Evolutionary conservation across 2,113 vertebrate genomes (phyloP).

Genomic region (Pungitius pungitius): DNA sequence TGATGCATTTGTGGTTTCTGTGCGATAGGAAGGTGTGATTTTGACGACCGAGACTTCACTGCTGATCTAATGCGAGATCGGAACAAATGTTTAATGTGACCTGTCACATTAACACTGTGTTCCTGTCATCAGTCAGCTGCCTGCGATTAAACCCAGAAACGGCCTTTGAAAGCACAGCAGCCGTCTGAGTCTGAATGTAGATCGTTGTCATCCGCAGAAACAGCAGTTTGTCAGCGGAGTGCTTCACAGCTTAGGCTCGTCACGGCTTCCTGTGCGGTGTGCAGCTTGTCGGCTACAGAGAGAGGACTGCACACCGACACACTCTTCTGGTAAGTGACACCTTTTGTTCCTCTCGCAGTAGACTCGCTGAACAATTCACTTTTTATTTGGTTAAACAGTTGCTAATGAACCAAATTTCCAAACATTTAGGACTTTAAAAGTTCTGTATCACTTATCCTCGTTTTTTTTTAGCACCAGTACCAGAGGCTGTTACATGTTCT

Average conservation of each 20-base stretch:
- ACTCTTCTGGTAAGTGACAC: slow-evolving; percentile 71
- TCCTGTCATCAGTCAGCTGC: neutral
- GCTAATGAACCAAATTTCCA: neutral
- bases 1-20: slow-evolving; percentile 43
- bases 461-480: neutral
- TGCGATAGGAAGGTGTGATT: slow-evolving; percentile 2
- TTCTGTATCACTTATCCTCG: neutral
- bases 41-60: slow-evolving; percentile 4
- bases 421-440: neutral
- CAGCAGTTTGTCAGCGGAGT: slow-evolving; percentile 44
- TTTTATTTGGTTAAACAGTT: neutral
- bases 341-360: slow-evolving; percentile 21
- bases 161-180: slow-evolving; percentile 1
- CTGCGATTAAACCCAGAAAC: neutral
- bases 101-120: neutral
- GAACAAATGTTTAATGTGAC: neutral
- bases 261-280: slow-evolving; percentile 80
- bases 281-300: slow-evolving; percentile 58
- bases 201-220: slow-evolving; percentile 65
- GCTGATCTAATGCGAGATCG: slow-evolving; percentile 12
- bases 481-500: neutral
- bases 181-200: slow-evolving; percentile 32
- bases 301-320: slow-evolving; percentile 46
- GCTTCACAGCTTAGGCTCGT: slow-evolving; percentile 57
- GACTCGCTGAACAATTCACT: neutral